phyloP scores from a whole-genome alignment of 2,888 invertebrate species.

The Sphaerophoria taeniata region DNA sequence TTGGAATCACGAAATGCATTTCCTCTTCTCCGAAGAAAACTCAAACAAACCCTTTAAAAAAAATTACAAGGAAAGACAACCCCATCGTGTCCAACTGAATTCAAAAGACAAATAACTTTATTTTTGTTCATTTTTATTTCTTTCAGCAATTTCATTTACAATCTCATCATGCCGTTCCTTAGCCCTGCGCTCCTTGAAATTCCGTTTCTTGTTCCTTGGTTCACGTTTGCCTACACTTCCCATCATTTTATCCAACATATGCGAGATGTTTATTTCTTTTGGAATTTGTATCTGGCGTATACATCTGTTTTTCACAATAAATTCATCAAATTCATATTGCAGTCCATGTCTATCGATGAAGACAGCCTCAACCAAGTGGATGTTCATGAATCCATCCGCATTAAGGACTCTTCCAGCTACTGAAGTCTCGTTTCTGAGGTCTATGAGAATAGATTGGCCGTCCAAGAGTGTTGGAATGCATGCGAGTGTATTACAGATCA shows the following conservation, averaged over 20 bases:
- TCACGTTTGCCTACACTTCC: slow-evolving; percentile 74
- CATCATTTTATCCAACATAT: slow-evolving; percentile 76
- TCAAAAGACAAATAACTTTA: background rate
- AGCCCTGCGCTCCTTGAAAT: slow-evolving; percentile 79
- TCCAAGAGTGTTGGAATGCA: slow-evolving; percentile 79
- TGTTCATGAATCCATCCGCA: slow-evolving; percentile 82
- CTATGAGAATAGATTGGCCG: slow-evolving; percentile 80
- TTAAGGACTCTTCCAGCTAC: slow-evolving; percentile 80
- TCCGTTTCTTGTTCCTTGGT: slow-evolving; percentile 74
- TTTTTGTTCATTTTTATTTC: slow-evolving; percentile 58
- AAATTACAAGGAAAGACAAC: too few species aligned
- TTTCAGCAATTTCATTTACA: slow-evolving; percentile 76
- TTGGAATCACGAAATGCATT: too few species aligned
- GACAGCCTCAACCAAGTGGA: slow-evolving; percentile 79
- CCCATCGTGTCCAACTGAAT: too few species aligned
- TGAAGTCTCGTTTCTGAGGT: slow-evolving; percentile 81
- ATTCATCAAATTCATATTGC: slow-evolving; percentile 80
- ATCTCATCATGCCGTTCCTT: slow-evolving; percentile 78
- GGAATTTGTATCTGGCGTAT: slow-evolving; percentile 81
- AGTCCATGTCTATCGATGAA: slow-evolving; percentile 80
- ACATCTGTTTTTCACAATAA: slow-evolving; percentile 79
- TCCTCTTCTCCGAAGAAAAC: too few species aligned
- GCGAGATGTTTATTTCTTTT: slow-evolving; percentile 76
- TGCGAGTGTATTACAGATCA: slow-evolving; percentile 79
- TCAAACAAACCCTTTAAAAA: too few species aligned